Evolutionary conservation across 1,140 invertebrate genomes (phyloP).

Genomic region (Eupristina koningsbergeri): DNA sequence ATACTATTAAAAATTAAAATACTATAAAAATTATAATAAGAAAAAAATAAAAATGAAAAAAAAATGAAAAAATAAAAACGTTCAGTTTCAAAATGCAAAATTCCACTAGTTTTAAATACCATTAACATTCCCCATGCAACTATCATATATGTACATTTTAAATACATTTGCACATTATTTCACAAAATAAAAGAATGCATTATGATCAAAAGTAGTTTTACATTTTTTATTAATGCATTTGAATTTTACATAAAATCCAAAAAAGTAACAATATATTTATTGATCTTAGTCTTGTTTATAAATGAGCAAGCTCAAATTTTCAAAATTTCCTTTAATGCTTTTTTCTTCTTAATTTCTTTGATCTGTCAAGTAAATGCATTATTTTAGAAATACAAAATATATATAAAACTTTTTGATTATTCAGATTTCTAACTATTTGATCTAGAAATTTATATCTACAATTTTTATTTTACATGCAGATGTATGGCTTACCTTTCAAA

Average conservation of each 20-base stretch:
- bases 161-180: constrained; percentile 1
- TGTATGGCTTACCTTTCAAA: constrained; percentile 11
- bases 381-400: neutral
- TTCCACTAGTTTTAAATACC: neutral
- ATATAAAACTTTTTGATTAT: neutral
- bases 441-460: neutral
- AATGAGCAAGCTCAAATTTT: constrained; percentile 16
- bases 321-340: constrained; percentile 29
- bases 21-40: neutral
- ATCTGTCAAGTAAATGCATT: constrained; percentile 43
- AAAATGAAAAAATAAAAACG: neutral
- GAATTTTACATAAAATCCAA: constrained; percentile 13
- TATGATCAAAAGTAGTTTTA: neutral
- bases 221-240: constrained; percentile 24
- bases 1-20: neutral
- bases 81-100: neutral
- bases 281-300: neutral
- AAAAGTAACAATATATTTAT: neutral
- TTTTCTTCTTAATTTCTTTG: constrained; percentile 37
- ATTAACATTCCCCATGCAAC: constrained; percentile 9
- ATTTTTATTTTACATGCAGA: neutral
- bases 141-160: neutral
- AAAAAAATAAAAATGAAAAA: constrained; percentile 2
- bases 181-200: constrained; percentile 16
- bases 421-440: neutral